phyloP scores from a whole-genome alignment of 2,113 vertebrate species.

The Corythoichthys intestinalis region DNA sequence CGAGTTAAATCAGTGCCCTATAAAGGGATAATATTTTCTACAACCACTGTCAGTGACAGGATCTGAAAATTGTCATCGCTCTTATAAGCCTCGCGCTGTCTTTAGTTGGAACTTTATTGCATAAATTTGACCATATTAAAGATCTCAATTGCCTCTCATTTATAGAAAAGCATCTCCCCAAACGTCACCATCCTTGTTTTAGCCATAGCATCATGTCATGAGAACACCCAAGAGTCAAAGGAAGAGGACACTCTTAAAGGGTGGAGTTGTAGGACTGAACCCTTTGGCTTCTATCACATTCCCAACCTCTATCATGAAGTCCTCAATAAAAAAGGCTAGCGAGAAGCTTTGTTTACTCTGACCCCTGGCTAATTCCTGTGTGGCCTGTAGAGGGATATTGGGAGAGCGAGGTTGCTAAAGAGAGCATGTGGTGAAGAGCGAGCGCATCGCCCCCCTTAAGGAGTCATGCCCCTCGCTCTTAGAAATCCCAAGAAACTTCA shows the following conservation, averaged over 20 bases:
- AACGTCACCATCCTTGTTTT: slow-evolving; percentile 13
- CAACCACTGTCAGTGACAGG: not conserved
- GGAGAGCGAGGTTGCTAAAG: slow-evolving; percentile 30
- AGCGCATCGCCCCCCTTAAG: slow-evolving; percentile 69
- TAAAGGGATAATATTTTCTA: not conserved
- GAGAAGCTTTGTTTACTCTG: slow-evolving; percentile 66
- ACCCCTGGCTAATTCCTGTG: slow-evolving; percentile 51
- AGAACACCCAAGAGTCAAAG: slow-evolving; percentile 15
- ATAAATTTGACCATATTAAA: not conserved
- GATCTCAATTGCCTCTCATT: slow-evolving; percentile 2
- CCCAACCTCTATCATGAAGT: slow-evolving; percentile 37
- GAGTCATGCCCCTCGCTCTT: slow-evolving; percentile 61
- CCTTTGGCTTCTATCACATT: slow-evolving; percentile 25
- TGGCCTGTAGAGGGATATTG: slow-evolving; percentile 43
- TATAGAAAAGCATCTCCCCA: not conserved
- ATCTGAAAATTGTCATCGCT: not conserved
- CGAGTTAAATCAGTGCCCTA: too few relatives aligned
- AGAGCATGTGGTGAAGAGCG: slow-evolving; percentile 37
- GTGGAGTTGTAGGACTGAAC: slow-evolving; percentile 8
- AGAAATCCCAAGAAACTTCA: slow-evolving; percentile 78
- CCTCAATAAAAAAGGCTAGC: slow-evolving; percentile 46
- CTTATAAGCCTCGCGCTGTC: not conserved
- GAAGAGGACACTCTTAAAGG: slow-evolving; percentile 21
- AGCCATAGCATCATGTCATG: slow-evolving; percentile 12
- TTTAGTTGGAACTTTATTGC: too few relatives aligned